Evolutionary conservation across 2,113 vertebrate species (phyloP).

Genomic region (Aspiorhynchus laticeps): DNA sequence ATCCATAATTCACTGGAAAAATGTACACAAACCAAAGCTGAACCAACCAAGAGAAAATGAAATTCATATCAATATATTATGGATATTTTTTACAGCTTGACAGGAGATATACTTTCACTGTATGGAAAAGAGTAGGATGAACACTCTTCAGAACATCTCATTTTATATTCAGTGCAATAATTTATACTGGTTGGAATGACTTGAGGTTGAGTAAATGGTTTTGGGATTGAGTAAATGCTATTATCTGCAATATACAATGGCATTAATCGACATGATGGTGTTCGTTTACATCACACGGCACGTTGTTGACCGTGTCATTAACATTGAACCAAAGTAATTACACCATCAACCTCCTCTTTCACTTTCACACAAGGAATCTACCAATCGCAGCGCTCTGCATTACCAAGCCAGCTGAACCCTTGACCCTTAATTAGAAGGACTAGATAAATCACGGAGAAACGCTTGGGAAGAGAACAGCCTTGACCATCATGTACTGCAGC

Average conservation of each 20-base stretch:
- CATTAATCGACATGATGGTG: neutral
- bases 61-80: neutral
- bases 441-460: conserved; percentile 24
- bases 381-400: conserved; percentile 13
- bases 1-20: neutral
- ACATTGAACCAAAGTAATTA: neutral
- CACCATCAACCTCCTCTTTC: neutral
- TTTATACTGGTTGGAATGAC: neutral
- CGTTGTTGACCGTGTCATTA: neutral
- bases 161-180: neutral
- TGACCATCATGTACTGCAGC: neutral
- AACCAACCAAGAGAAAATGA: neutral
- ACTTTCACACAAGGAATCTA: neutral
- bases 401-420: conserved; percentile 29
- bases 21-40: neutral
- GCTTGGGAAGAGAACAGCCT: conserved; percentile 20
- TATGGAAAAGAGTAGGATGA: neutral
- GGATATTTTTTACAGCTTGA: neutral
- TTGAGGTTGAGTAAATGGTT: neutral
- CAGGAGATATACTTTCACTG: neutral
- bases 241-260: neutral
- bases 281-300: neutral
- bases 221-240: neutral
- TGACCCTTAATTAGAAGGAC: conserved; percentile 48
- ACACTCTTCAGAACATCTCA: neutral